Evolutionary conservation across 2,797 vertebrate species (phyloP).

Genomic region (Strix occidentalis): DNA sequence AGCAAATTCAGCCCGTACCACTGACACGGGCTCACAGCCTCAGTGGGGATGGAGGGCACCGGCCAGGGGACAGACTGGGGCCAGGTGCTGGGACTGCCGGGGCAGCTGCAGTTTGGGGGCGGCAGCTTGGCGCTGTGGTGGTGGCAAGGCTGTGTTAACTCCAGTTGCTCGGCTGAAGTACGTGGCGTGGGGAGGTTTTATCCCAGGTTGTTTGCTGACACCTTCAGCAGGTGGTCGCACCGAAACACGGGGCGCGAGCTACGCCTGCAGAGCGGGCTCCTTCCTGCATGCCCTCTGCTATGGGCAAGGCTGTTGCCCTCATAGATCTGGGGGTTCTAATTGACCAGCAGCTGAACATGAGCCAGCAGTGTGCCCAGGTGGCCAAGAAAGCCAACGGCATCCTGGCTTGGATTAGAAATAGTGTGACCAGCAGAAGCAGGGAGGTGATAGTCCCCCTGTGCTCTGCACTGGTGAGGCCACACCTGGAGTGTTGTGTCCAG

Average conservation of each 20-base stretch:
- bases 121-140: fast-evolving
- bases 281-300: neutral
- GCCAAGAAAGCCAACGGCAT: no score
- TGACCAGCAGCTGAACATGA: no score
- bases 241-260: fast-evolving
- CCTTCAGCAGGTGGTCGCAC: neutral
- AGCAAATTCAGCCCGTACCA: neutral
- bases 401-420: no score
- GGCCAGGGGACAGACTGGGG: neutral
- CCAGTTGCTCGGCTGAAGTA: neutral
- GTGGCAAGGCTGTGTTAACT: neutral
- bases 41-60: neutral
- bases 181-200: fast-evolving
- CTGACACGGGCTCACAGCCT: neutral
- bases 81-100: neutral
- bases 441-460: no score
- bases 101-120: neutral
- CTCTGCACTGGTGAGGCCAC: no score
- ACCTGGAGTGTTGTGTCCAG: no score
- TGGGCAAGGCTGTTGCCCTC: slow-evolving; percentile 23
- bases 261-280: neutral
- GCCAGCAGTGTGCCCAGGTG: no score
- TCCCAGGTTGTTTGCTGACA: neutral
- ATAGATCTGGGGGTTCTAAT: no score
- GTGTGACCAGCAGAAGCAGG: no score